Evolutionary conservation across 2,113 vertebrate genomes (phyloP).

Genomic region (Saiga tatarica): DNA sequence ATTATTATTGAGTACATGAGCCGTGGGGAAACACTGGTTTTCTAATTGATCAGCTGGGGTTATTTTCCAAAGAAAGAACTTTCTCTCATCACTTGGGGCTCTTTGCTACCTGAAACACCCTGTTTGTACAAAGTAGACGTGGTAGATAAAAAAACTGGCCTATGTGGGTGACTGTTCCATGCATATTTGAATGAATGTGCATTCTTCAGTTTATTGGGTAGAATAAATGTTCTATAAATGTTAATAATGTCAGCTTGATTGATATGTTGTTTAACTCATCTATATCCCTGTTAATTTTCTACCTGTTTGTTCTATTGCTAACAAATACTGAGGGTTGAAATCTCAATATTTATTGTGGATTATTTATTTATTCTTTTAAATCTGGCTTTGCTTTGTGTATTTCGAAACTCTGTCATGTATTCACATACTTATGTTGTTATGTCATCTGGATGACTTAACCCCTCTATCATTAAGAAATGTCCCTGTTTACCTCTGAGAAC

Average conservation of each 20-base stretch:
- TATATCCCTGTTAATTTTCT: background rate
- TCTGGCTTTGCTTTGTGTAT: background rate
- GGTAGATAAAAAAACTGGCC: too few species aligned
- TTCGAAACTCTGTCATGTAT: background rate
- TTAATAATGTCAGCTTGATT: background rate
- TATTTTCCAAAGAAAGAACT: background rate
- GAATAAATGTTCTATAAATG: background rate
- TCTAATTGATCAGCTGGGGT: background rate
- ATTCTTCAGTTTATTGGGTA: background rate
- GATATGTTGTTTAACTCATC: background rate
- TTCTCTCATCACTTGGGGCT: background rate
- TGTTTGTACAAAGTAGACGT: background rate
- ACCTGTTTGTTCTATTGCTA: background rate
- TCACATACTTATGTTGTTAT: background rate
- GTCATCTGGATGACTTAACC: background rate
- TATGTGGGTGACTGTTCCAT: background rate
- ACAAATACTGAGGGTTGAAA: background rate
- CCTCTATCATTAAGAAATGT: background rate
- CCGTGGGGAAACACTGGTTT: background rate
- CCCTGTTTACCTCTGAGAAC: background rate
- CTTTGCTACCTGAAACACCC: background rate
- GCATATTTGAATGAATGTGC: background rate
- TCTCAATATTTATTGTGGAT: background rate
- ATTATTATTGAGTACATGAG: background rate
- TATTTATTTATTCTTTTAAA: background rate